These are phyloP conservation scores for Aviceda subcristata DNA, from an alignment of 2,113 vertebrate species.

Conservation along the genomic window DNA sequence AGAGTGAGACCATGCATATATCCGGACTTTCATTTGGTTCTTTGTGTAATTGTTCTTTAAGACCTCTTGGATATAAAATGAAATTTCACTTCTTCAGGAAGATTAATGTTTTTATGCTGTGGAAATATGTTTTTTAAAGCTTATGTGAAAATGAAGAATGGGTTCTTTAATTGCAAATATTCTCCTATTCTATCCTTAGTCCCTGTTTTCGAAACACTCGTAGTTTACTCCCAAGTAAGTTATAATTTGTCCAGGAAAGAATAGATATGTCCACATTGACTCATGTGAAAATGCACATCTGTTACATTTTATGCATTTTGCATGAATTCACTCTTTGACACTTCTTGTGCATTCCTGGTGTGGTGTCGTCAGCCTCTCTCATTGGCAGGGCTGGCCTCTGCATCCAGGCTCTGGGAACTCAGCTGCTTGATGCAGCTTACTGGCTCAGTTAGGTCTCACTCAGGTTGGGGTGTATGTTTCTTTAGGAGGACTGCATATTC, in stretches of 20 bases:
- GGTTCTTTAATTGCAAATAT: background rate
- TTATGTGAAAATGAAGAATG: background rate
- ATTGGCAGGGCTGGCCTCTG: background rate
- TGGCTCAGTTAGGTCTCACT: background rate
- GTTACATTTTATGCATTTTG: background rate
- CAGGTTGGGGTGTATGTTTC: background rate
- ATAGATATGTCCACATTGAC: background rate
- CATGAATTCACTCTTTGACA: background rate
- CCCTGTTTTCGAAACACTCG: background rate
- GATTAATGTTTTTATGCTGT: background rate
- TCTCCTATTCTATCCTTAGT: background rate
- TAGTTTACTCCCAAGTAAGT: background rate
- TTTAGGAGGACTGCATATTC: background rate
- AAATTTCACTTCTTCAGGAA: background rate
- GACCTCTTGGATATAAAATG: background rate
- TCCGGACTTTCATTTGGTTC: background rate
- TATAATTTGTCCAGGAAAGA: background rate
- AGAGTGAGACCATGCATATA: background rate
- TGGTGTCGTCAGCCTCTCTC: background rate
- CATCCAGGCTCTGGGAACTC: rapidly evolving
- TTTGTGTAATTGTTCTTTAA: background rate
- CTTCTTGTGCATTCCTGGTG: background rate
- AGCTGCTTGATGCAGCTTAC: background rate
- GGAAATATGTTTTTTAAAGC: background rate
- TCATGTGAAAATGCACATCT: background rate